A percentile compares a stretch with the other conserved stretches of the same genome.
These are phyloP conservation scores for Drosophila arawakana DNA, from an alignment of 1,140 invertebrate genomes.

Conservation along the genomic window DNA sequence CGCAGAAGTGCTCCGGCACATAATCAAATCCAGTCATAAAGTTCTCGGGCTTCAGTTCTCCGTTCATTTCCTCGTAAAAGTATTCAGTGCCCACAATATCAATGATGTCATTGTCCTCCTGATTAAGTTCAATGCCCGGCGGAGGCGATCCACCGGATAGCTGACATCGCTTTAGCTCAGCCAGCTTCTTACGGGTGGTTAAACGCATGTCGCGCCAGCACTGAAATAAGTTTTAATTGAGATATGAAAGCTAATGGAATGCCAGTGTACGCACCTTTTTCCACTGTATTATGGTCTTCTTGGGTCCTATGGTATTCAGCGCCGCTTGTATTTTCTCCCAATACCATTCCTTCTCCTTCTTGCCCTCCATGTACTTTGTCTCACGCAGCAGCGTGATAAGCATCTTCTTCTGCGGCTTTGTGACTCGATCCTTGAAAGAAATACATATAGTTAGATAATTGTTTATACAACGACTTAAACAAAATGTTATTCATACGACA, in stretches of 20 bases:
- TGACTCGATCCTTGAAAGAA: constrained; percentile 80
- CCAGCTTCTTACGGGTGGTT: constrained; percentile 78
- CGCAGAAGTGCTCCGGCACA: constrained; percentile 80
- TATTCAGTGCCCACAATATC: constrained; percentile 82
- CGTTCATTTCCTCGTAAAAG: constrained; percentile 83
- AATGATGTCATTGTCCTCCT: constrained; percentile 83
- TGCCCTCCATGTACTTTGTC: constrained; percentile 83
- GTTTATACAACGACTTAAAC: neutral
- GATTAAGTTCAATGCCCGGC: constrained; percentile 77
- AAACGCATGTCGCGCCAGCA: constrained; percentile 83
- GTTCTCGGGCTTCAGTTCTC: constrained; percentile 79
- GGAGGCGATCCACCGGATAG: constrained; percentile 79
- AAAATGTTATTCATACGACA: neutral
- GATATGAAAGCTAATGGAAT: neutral
- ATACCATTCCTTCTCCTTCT: constrained; percentile 83
- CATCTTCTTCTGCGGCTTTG: constrained; percentile 83
- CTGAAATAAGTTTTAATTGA: constrained; percentile 28
- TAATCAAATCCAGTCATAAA: constrained; percentile 82
- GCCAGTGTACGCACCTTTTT: constrained; percentile 64
- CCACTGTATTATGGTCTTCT: constrained; percentile 84
- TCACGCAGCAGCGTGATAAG: constrained; percentile 80
- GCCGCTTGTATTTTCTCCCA: constrained; percentile 83
- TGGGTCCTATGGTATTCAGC: constrained; percentile 79
- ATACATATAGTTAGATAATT: constrained; percentile 9
- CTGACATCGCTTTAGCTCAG: constrained; percentile 79